Evolutionary conservation across 2,888 invertebrate species (phyloP).

Genomic region (Drosophila hamatofila): DNA sequence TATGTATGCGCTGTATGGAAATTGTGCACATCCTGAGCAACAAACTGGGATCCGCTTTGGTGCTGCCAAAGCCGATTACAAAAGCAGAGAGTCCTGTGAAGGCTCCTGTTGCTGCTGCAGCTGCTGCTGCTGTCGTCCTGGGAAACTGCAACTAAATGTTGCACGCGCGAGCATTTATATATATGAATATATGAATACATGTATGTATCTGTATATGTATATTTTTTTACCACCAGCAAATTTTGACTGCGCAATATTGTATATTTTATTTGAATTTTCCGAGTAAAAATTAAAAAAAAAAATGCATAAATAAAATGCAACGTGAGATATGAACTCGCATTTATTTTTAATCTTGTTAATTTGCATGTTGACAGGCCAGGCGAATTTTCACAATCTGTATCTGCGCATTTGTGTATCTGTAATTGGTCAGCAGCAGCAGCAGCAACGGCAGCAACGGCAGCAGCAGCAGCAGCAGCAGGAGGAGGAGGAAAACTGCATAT

Average conservation of each 20-base stretch:
- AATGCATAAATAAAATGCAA: conserved; percentile 34
- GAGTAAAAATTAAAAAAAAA: conserved; percentile 36
- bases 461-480: conserved; percentile 9
- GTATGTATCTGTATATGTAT: not conserved
- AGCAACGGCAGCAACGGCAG: conserved; percentile 4
- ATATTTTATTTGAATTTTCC: conserved; percentile 60
- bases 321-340: conserved; percentile 13
- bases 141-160: conserved; percentile 20
- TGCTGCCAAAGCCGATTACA: conserved; percentile 62
- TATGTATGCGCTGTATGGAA: conserved; percentile 41
- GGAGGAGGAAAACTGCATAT: conserved; percentile 54
- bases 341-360: conserved; percentile 36
- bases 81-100: conserved; percentile 12
- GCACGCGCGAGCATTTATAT: conserved; percentile 4
- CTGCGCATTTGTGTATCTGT: conserved; percentile 10
- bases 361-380: conserved; percentile 28
- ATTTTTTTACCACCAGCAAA: not conserved
- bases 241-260: conserved; percentile 48
- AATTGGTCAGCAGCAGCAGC: conserved; percentile 9
- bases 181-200: not conserved
- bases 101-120: conserved; percentile 39
- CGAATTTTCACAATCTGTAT: conserved; percentile 10
- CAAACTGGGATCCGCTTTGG: conserved; percentile 28
- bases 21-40: conserved; percentile 56
- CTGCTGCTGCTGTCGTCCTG: conserved; percentile 6